Conservation (phyloP, 1,140 invertebrate species). For the Bradysia coprophila region DNA sequence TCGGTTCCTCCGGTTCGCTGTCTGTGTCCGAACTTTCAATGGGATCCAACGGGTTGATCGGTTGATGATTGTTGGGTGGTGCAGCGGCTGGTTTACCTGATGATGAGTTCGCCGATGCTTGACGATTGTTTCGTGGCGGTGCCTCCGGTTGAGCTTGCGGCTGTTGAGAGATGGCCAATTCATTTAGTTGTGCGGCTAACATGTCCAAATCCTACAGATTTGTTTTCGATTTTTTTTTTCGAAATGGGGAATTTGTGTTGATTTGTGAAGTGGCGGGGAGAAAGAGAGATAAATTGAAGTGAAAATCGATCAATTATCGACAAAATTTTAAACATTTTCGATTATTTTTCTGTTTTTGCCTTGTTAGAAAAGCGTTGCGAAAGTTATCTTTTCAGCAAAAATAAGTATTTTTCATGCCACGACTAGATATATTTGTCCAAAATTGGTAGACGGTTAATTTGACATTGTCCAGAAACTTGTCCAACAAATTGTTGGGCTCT, state of each 20-base stretch:
- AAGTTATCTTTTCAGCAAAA: too few relatives aligned
- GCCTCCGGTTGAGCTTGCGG: slow-evolving; percentile 33
- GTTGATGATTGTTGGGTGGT: slow-evolving; percentile 18
- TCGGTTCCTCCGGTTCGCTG: slow-evolving; percentile 43
- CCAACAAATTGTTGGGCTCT: too few relatives aligned
- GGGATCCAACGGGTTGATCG: slow-evolving; percentile 29
- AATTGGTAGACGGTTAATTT: too few relatives aligned
- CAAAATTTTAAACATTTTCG: too few relatives aligned
- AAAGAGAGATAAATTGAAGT: too few relatives aligned
- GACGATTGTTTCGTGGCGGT: slow-evolving; percentile 29
- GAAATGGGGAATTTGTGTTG: too few relatives aligned
- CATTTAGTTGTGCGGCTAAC: slow-evolving; percentile 81
- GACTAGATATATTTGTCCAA: too few relatives aligned
- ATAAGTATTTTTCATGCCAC: too few relatives aligned
- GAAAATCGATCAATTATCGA: too few relatives aligned
- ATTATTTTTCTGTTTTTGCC: too few relatives aligned
- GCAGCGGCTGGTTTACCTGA: slow-evolving; percentile 13
- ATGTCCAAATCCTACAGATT: slow-evolving; percentile 71
- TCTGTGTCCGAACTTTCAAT: slow-evolving; percentile 44
- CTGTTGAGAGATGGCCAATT: slow-evolving; percentile 51
- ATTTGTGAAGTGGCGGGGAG: not conserved
- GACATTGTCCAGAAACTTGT: too few relatives aligned
- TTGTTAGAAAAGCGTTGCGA: too few relatives aligned
- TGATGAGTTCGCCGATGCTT: slow-evolving; percentile 16
- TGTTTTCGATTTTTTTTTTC: slow-evolving; percentile 9